phyloP scores from a whole-genome alignment of 2,888 invertebrate genomes.

The Colostygia pectinataria region DNA sequence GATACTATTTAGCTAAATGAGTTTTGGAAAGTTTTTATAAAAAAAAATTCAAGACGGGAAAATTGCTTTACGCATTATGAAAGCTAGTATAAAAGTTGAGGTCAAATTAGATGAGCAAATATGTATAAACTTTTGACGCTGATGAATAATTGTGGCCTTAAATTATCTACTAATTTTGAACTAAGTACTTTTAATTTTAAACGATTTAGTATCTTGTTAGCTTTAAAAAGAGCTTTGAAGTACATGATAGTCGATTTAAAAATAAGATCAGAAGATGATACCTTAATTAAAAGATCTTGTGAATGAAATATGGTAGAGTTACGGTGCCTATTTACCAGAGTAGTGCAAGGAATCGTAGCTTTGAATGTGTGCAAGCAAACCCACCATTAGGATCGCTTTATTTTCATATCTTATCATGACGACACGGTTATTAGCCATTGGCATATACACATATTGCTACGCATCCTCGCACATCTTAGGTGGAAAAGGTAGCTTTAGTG shows the following conservation, averaged over 20 bases:
- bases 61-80: background rate
- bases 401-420: too few relatives aligned
- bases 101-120: background rate
- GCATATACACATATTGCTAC: too few relatives aligned
- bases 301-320: conserved; percentile 10
- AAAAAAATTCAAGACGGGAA: background rate
- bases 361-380: too few relatives aligned
- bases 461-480: too few relatives aligned
- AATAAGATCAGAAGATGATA: conserved; percentile 3
- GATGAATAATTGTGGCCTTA: background rate
- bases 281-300: background rate
- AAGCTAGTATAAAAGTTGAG: conserved; percentile 3
- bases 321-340: too few relatives aligned
- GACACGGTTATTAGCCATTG: too few relatives aligned
- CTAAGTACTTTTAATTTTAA: background rate
- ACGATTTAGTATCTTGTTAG: background rate
- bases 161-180: background rate
- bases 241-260: background rate
- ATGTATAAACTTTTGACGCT: background rate
- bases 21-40: conserved; percentile 4
- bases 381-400: too few relatives aligned
- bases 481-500: too few relatives aligned
- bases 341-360: too few relatives aligned
- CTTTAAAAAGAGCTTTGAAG: too few relatives aligned
- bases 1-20: background rate